A percentile compares a stretch with the other conserved stretches of the same genome.
Conservation (phyloP, 2,888 invertebrate species). For the Campaea margaritaria region DNA sequence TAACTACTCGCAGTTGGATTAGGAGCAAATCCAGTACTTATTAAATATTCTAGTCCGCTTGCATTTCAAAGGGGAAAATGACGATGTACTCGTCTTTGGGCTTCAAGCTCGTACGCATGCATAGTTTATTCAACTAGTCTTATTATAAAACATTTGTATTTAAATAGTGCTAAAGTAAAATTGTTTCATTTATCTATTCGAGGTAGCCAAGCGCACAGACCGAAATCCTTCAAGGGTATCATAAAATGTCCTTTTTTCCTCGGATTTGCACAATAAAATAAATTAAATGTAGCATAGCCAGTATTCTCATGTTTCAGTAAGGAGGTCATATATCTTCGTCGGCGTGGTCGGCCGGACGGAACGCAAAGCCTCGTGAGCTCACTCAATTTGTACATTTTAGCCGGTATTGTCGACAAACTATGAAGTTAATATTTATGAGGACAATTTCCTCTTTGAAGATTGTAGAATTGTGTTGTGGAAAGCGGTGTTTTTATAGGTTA, state of each 20-base stretch:
- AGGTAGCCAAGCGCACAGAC: neutral
- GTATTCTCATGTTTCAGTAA: conserved; percentile 42
- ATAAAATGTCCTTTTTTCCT: conserved; percentile 1
- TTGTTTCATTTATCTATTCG: too few species aligned
- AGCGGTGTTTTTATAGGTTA: neutral
- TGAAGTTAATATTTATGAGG: conserved; percentile 23
- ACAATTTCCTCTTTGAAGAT: conserved; percentile 6
- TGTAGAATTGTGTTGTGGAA: neutral
- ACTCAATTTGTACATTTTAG: conserved; percentile 26
- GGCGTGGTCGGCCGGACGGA: conserved; percentile 38
- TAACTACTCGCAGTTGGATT: conserved; percentile 18
- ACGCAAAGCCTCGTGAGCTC: conserved; percentile 31
- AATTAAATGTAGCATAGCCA: conserved; percentile 38
- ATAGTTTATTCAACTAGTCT: too few species aligned
- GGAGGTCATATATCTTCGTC: conserved; percentile 44
- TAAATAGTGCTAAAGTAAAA: too few species aligned
- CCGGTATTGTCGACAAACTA: conserved; percentile 31
- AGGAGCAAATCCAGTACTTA: conserved; percentile 6
- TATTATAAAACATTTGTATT: too few species aligned
- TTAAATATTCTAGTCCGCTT: conserved; percentile 8
- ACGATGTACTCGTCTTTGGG: too few species aligned
- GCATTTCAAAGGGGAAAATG: too few species aligned
- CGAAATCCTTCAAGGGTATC: neutral
- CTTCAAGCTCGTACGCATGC: too few species aligned
- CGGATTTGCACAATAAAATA: conserved; percentile 30